Conservation (phyloP, 2,113 vertebrate species). For the Steatornis caripensis region DNA sequence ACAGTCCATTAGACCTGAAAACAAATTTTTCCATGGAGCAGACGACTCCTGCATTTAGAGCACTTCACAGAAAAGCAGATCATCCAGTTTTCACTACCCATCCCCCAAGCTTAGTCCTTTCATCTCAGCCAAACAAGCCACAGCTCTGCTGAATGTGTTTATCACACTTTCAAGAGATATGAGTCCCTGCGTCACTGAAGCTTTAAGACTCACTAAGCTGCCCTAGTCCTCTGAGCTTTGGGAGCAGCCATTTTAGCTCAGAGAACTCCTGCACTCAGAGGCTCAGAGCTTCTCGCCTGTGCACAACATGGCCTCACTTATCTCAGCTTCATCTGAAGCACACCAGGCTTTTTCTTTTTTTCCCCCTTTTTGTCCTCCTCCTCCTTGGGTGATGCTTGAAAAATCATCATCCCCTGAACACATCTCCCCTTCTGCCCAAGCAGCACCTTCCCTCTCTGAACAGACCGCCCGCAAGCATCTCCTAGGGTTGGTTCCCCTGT, state of each 20-base stretch:
- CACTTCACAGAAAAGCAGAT: constrained; percentile 79
- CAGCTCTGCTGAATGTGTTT: constrained; percentile 85
- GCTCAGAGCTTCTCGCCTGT: constrained; percentile 77
- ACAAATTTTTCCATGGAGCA: constrained; percentile 87
- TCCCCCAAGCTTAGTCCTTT: constrained; percentile 80
- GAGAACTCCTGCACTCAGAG: constrained; percentile 71
- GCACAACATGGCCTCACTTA: constrained; percentile 93
- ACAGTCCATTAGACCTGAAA: constrained; percentile 88
- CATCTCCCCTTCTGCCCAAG: constrained; percentile 9
- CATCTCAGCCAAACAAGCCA: constrained; percentile 84
- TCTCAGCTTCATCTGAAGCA: constrained; percentile 80
- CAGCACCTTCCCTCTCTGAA: constrained; percentile 49
- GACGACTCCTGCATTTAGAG: constrained; percentile 83
- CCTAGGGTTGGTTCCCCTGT: constrained; percentile 53
- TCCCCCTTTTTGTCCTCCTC: not conserved
- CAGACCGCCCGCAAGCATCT: constrained; percentile 54
- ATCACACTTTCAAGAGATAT: constrained; percentile 89
- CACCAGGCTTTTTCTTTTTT: constrained; percentile 43
- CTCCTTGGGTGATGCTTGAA: constrained; percentile 76
- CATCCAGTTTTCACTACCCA: constrained; percentile 78
- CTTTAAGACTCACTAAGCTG: constrained; percentile 89
- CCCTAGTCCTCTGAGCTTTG: constrained; percentile 89
- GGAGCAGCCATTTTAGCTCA: constrained; percentile 98
- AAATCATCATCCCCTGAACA: constrained; percentile 36
- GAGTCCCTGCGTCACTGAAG: constrained; percentile 83